Evolutionary conservation across 2,113 vertebrate genomes (phyloP), one percentile per base, ranked within the genome.

Genomic region (Vicugna pacos): DNA sequence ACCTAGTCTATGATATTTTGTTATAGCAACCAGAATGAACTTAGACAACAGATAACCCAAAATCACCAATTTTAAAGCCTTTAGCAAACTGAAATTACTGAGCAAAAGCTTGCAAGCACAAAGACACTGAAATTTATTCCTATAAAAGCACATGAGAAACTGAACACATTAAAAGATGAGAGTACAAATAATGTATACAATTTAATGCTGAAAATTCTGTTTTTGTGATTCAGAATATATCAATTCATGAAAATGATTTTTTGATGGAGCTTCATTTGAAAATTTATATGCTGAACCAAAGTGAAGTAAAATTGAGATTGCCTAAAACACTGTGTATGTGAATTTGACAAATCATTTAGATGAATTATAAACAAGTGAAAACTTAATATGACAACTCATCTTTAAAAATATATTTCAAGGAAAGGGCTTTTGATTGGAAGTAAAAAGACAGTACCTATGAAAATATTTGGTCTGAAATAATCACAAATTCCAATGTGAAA

Each of bases 361-460:
- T 73, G 24, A 83, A 42, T 73, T 60, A 38, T 58, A 75, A 94
- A 38, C 46, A 87, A 87, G 5, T 75, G 3, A 91, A 93, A 93
- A 50, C 19, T 73, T 87, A 75, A 80, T 88, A 73, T 58, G 56
- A 64, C 35, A 87, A 32, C 14, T 85, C 80, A 72, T 38, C 35
- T 76, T 91, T 79, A 90, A 83, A 95, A 88, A 83, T 32, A 17
- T 13, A 58, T 75, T 94, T 95, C 79, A 15, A 84, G 91, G 46
- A 82, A 95, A 73, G 26, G 13, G 0, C 11, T 73, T 81, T 76
- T 73, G 22, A 65, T 17, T 87, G 28, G 24, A 38, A 62, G 16
- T 16, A 70, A 75, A 85, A 81, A 85, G 15, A 13, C 3, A 80
- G 8, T 38, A 75, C 8, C 9, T 86, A 5, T 69, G 54, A 97